Percentiles rank a stretch among this genome's conserved stretches.
Evolutionary conservation across 2,113 vertebrate species (phyloP).

Genomic region (Bos indicus): DNA sequence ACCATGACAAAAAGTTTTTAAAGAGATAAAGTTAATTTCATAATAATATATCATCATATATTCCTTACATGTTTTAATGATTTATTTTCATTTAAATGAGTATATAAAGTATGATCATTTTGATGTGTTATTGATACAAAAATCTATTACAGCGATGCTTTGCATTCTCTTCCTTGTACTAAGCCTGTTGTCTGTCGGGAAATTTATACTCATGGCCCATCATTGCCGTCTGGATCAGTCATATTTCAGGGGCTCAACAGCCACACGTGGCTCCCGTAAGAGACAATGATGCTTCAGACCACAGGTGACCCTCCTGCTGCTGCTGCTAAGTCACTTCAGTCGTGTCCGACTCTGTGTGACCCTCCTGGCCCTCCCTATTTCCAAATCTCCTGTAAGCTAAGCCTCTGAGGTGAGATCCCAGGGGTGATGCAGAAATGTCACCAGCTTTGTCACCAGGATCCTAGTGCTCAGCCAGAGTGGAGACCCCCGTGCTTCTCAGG

Average conservation of each 20-base stretch:
- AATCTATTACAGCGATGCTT: not conserved
- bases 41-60: not conserved
- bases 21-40: not conserved
- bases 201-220: not conserved
- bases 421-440: not conserved
- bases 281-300: not conserved
- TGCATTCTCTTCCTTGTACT: not conserved
- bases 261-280: not conserved
- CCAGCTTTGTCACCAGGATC: not conserved
- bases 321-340: too few species aligned
- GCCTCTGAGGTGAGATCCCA: too few species aligned
- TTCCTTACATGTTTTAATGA: not conserved
- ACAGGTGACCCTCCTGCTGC: not conserved
- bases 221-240: not conserved
- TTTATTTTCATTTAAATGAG: not conserved
- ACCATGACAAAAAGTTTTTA: not conserved
- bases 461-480: too few species aligned
- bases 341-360: too few species aligned
- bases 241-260: not conserved
- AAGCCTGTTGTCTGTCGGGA: not conserved
- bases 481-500: accelerated
- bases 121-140: not conserved
- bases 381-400: not conserved
- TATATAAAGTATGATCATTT: not conserved
- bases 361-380: too few species aligned